Conservation (phyloP, 2,888 invertebrate genomes). For the Panopea generosa region DNA sequence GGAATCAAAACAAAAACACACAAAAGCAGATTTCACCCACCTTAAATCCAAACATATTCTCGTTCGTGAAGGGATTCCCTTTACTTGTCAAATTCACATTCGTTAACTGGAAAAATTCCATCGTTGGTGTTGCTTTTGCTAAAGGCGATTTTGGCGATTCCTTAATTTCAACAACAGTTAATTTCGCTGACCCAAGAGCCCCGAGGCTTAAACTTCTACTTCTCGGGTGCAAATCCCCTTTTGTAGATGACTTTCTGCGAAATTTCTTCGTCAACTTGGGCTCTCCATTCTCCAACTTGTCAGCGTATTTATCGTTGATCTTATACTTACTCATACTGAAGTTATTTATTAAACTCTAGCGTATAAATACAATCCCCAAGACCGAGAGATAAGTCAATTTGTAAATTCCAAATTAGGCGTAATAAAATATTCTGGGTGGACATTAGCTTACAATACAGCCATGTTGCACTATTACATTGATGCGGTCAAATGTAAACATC, state of each 20-base stretch:
- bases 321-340: conserved; percentile 62
- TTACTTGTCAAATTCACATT: conserved; percentile 31
- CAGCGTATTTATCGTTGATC: conserved; percentile 54
- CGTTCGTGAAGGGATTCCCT: conserved; percentile 47
- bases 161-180: conserved; percentile 52
- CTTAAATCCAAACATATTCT: conserved; percentile 65
- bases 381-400: conserved; percentile 12
- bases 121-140: conserved; percentile 14
- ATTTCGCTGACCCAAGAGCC: conserved; percentile 35
- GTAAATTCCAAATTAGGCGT: conserved; percentile 42
- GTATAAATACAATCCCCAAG: no score
- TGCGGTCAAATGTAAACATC: conserved; percentile 23
- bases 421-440: conserved; percentile 34
- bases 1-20: no score
- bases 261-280: conserved; percentile 44
- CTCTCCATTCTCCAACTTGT: conserved; percentile 12
- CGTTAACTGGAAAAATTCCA: conserved; percentile 32
- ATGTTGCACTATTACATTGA: background rate
- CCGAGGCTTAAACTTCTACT: conserved; percentile 60
- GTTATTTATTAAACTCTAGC: conserved; percentile 21
- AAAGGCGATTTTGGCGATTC: conserved; percentile 32
- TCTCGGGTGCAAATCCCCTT: conserved; percentile 35
- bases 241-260: conserved; percentile 42
- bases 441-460: background rate
- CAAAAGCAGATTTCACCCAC: conserved; percentile 20